Base-by-base conservation (phyloP, 2,113 vertebrate species). In the Bettongia penicillata region DNA sequence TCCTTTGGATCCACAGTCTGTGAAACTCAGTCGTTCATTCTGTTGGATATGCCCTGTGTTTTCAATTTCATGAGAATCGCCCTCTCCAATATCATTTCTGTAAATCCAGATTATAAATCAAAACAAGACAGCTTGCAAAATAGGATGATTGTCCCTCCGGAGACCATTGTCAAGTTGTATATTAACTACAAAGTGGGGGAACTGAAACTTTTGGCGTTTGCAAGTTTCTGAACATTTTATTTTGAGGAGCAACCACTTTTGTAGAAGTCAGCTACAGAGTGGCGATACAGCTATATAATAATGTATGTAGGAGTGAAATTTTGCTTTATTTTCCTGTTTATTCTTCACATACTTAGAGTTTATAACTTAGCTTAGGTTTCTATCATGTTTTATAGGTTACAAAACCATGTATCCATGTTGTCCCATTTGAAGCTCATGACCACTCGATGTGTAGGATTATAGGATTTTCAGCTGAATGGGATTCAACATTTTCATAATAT, bases 81-180 rank as follows among this genome's bases (percentile, higher is more conserved):
- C 94, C 91, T 98, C 97, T 94, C 93, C 90, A 96, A 98, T 96
- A 94, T 91, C 97, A 94, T 96, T 98, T 95, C 94, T 97, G 96
- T 50, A 97, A 53, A 98, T 96, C 95, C 96, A 94, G 96, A 97
- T 97, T 97, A 97, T 97, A 98, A 98, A 97, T 97, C 96, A 98
- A 97, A 96, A 96, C 92, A 96, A 97, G 97, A 97, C 96, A 97
- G 97, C 93, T 96, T 96, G 95, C 96, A 97, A 97, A 98, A 98
- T 97, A 97, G 97, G 97, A 98, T 97, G 96, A 97, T 97, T 97
- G 97, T 98, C 97, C 97, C 96, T 97, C 97, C 96, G 95, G 98
- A 97, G 97, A 94, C 97, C 97, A 95, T 53, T 93, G 93, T 89
- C 90, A 91, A 96, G 95, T 96, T 90, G 90, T 95, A 92, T n/a